Conservation (phyloP, 2,888 invertebrate genomes). For the Synanthedon vespiformis region DNA sequence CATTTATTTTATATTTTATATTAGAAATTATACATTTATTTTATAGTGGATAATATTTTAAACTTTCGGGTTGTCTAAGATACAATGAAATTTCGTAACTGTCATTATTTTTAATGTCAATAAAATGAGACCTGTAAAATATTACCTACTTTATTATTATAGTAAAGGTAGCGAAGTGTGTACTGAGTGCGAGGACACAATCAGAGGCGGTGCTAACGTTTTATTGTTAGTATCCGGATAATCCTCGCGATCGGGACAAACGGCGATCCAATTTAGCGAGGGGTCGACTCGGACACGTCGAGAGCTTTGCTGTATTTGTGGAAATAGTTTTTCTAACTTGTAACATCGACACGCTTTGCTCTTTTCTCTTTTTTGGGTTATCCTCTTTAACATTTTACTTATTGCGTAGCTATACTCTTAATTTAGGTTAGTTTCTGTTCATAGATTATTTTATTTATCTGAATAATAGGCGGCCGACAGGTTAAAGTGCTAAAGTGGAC, state of each 20-base stretch:
- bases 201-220: slow-evolving; percentile 21
- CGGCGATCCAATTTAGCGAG: slow-evolving; percentile 36
- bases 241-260: slow-evolving; percentile 20
- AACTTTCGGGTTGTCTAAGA: too few species aligned
- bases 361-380: neutral
- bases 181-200: slow-evolving; percentile 29
- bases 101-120: too few species aligned
- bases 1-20: neutral
- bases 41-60: too few species aligned
- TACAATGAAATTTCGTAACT: too few species aligned
- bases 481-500: too few species aligned
- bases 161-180: slow-evolving; percentile 10
- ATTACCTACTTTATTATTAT: too few species aligned
- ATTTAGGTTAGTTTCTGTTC: too few species aligned
- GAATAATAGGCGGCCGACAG: too few species aligned
- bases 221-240: slow-evolving; percentile 2
- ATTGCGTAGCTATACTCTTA: too few species aligned
- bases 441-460: too few species aligned
- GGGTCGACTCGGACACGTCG: slow-evolving; percentile 7
- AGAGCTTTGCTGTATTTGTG: neutral
- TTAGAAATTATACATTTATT: too few species aligned
- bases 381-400: too few species aligned
- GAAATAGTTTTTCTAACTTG: neutral
- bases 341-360: neutral
- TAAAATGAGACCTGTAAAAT: neutral